Evolutionary conservation across 2,113 vertebrate species (phyloP).

Genomic region (Panthera leo): DNA sequence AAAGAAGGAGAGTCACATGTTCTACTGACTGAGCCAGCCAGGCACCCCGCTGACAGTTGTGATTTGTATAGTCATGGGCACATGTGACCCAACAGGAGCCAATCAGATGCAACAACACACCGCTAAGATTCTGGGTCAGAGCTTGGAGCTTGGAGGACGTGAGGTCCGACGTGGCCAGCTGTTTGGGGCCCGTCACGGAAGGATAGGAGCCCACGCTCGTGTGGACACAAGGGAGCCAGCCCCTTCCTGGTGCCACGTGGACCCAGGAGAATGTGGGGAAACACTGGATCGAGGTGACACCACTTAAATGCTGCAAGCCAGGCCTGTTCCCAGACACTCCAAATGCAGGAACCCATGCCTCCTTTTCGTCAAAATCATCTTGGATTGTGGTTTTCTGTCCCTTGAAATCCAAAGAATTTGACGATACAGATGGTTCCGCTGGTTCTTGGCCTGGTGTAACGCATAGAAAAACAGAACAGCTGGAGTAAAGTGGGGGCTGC

Average conservation of each 20-base stretch:
- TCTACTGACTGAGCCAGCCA: too few species aligned
- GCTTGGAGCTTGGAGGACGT: background rate
- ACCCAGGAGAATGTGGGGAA: background rate
- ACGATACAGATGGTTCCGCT: background rate
- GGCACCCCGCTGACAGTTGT: background rate
- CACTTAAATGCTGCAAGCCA: background rate
- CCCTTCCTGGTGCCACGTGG: background rate
- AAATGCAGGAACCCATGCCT: accelerated
- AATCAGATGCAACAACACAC: too few species aligned
- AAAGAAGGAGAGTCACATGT: too few species aligned
- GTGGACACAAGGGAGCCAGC: background rate
- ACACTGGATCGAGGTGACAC: accelerated
- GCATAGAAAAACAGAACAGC: accelerated
- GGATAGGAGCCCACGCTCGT: accelerated
- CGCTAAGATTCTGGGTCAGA: background rate
- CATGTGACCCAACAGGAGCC: background rate
- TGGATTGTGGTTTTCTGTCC: background rate
- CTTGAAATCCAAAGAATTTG: background rate
- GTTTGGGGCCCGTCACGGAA: accelerated
- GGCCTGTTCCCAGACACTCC: background rate
- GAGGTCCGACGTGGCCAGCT: background rate
- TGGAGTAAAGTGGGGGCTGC: background rate
- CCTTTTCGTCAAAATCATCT: background rate
- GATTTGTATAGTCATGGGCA: background rate
- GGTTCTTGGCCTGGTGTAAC: accelerated